Conservation (phyloP, 2,888 invertebrate genomes). For the Epicampocera succincta region DNA sequence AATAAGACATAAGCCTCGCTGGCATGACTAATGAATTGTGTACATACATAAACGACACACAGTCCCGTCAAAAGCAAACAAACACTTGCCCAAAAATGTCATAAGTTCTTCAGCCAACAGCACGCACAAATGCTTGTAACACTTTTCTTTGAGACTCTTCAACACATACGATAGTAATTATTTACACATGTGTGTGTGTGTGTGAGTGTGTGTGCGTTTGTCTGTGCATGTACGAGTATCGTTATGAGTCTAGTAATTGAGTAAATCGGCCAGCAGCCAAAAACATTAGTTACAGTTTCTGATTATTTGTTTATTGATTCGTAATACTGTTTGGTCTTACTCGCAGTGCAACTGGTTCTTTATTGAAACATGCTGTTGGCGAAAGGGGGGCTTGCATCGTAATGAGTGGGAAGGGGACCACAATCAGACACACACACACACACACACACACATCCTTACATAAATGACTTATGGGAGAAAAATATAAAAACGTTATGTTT, state of each 20-base stretch:
- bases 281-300: slow-evolving; percentile 42
- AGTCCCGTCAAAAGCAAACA: background rate
- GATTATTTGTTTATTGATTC: background rate
- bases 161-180: slow-evolving; percentile 2
- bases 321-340: background rate
- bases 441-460: background rate
- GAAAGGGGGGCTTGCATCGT: slow-evolving; percentile 3
- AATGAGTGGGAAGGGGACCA: background rate
- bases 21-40: slow-evolving; percentile 37
- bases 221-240: no score
- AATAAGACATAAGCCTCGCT: slow-evolving; percentile 41
- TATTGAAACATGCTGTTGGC: slow-evolving; percentile 42
- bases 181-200: no score
- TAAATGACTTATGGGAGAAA: slow-evolving; percentile 50
- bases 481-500: slow-evolving; percentile 58
- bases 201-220: no score
- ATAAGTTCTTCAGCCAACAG: slow-evolving; percentile 1
- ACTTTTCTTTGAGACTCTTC: slow-evolving; percentile 56
- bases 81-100: slow-evolving; percentile 5
- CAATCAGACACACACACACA: background rate
- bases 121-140: slow-evolving; percentile 60
- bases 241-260: slow-evolving; percentile 28
- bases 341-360: slow-evolving; percentile 47
- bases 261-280: slow-evolving; percentile 9
- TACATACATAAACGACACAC: background rate